Evolutionary conservation across 1,140 invertebrate genomes (phyloP).

Genomic region (Ectropis grisescens): DNA sequence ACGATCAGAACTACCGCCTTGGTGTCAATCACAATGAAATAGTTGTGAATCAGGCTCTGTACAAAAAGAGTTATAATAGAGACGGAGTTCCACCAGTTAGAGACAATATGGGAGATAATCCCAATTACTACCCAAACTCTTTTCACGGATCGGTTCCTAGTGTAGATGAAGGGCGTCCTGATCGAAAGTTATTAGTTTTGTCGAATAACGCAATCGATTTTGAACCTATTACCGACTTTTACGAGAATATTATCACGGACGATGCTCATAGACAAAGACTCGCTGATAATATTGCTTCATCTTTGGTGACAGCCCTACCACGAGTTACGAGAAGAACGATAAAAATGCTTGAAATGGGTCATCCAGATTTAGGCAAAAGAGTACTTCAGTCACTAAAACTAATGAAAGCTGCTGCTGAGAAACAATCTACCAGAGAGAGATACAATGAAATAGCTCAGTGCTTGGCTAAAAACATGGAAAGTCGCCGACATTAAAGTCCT

Average conservation of each 20-base stretch:
- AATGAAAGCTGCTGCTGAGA: slow-evolving; percentile 4
- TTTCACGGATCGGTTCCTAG: slow-evolving; percentile 80
- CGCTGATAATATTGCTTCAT: slow-evolving; percentile 18
- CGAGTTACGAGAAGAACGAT: slow-evolving; percentile 14
- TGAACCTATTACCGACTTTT: slow-evolving; percentile 26
- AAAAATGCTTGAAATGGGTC: slow-evolving; percentile 16
- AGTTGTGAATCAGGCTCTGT: slow-evolving; percentile 88
- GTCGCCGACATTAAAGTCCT: no score
- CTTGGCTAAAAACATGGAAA: background rate
- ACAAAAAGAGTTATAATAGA: slow-evolving; percentile 73
- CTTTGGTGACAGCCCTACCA: slow-evolving; percentile 13
- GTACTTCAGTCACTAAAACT: slow-evolving; percentile 6
- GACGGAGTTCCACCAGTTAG: slow-evolving; percentile 81
- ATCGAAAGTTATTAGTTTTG: slow-evolving; percentile 15
- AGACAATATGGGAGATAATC: slow-evolving; percentile 80
- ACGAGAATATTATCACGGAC: slow-evolving; percentile 22
- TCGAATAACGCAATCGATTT: slow-evolving; percentile 34
- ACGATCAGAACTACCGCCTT: slow-evolving; percentile 87
- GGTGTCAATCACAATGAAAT: slow-evolving; percentile 88
- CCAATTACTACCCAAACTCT: slow-evolving; percentile 95
- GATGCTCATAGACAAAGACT: slow-evolving; percentile 28
- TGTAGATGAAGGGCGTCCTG: slow-evolving; percentile 25
- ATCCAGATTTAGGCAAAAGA: slow-evolving; percentile 20
- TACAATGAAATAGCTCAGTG: background rate
- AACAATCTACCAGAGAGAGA: background rate